Conservation (phyloP, 2,113 vertebrate genomes). For the Gymnarchus niloticus region DNA sequence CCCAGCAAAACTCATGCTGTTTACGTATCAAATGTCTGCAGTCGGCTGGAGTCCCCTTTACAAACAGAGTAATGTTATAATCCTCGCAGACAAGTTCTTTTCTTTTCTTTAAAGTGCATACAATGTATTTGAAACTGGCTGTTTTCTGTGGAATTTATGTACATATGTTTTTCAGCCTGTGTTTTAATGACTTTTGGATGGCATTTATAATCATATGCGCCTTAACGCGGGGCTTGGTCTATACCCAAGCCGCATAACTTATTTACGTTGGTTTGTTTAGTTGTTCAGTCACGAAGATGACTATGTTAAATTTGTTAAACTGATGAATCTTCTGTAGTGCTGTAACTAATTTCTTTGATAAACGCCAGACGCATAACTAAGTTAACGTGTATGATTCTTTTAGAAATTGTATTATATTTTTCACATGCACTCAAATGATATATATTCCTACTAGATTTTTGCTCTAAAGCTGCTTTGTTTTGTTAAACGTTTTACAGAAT, state of each 20-base stretch:
- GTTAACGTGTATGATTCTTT: background rate
- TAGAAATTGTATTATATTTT: background rate
- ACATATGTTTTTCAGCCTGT: background rate
- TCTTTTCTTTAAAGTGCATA: background rate
- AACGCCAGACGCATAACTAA: background rate
- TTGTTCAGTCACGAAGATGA: background rate
- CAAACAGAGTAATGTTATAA: background rate
- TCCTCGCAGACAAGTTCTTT: background rate
- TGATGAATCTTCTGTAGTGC: background rate
- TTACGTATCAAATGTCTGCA: background rate
- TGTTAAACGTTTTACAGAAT: background rate
- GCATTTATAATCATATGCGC: background rate
- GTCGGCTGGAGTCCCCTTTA: background rate
- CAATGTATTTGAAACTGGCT: background rate
- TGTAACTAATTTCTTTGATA: background rate
- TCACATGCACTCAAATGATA: background rate
- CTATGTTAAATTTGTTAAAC: background rate
- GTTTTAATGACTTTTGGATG: background rate
- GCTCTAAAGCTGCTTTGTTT: too few species aligned
- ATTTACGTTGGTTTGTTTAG: background rate
- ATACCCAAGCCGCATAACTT: background rate
- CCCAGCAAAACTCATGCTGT: background rate
- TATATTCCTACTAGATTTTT: background rate
- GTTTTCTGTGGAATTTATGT: background rate
- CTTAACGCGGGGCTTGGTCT: background rate